These are phyloP conservation scores for Acanthopagrus latus DNA, from an alignment of 2,797 vertebrate species.

Conservation along the genomic window DNA sequence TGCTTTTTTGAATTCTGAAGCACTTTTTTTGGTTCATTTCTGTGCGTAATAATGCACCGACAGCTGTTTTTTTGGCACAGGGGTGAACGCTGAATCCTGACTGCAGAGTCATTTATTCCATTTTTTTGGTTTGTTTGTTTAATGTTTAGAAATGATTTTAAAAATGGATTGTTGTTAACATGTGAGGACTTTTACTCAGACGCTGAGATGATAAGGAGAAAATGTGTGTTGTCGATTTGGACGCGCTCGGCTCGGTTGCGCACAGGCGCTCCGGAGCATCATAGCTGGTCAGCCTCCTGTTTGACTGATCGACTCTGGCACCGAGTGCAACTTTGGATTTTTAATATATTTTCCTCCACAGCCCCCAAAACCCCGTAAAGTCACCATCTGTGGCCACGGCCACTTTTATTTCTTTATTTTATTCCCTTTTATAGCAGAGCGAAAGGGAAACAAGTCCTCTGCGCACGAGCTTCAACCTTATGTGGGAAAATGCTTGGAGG, in stretches of 20 bases:
- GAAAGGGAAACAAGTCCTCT: conserved; percentile 11
- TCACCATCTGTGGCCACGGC: conserved; percentile 38
- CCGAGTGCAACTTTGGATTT: conserved; percentile 45
- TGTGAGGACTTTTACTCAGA: neutral
- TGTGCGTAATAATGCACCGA: conserved; percentile 61
- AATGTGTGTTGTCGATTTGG: conserved; percentile 52
- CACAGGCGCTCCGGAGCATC: conserved; percentile 60
- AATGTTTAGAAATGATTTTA: neutral
- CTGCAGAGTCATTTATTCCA: neutral
- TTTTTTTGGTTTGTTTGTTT: neutral
- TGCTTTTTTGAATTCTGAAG: conserved; percentile 47
- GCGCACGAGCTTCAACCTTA: conserved; percentile 12
- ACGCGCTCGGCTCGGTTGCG: conserved; percentile 49
- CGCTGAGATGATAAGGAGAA: conserved; percentile 39
- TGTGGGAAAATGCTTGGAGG: conserved; percentile 29
- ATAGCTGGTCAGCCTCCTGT: conserved; percentile 55
- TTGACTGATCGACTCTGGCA: conserved; percentile 56
- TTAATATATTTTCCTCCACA: conserved; percentile 52
- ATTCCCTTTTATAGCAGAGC: neutral
- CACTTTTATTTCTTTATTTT: conserved; percentile 19
- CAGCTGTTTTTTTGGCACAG: conserved; percentile 41
- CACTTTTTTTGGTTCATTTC: conserved; percentile 47
- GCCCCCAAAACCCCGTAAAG: conserved; percentile 47
- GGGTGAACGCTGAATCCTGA: neutral
- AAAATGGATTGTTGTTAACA: conserved; percentile 11